These are phyloP conservation scores for Odontocerum albicorne DNA, from an alignment of 2,888 invertebrate species.

Conservation along the genomic window DNA sequence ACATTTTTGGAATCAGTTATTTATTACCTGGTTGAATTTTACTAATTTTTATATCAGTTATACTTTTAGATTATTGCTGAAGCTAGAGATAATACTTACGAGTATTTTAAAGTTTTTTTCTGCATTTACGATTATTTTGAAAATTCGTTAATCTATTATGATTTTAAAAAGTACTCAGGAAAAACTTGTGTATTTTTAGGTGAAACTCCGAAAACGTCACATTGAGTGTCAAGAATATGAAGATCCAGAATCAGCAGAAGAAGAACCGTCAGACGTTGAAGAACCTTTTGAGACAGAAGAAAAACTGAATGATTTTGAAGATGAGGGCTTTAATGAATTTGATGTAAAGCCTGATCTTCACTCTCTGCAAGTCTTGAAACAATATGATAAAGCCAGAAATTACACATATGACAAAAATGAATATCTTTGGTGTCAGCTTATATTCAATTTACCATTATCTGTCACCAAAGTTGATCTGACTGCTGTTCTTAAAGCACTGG, in stretches of 20 bases:
- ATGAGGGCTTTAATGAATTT: slow-evolving; percentile 43
- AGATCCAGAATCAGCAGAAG: slow-evolving; percentile 63
- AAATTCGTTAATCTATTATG: too few species aligned
- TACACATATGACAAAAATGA: slow-evolving; percentile 77
- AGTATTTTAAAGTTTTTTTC: too few species aligned
- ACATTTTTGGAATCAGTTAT: too few species aligned
- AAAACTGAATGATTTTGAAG: slow-evolving; percentile 41
- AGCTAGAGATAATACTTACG: too few species aligned
- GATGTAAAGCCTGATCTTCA: slow-evolving; percentile 28
- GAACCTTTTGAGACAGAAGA: slow-evolving; percentile 53
- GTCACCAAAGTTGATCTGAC: slow-evolving; percentile 74
- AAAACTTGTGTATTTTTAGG: slow-evolving; percentile 43
- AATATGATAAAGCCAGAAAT: slow-evolving; percentile 53
- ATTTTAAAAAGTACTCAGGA: too few species aligned
- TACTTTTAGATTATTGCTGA: too few species aligned
- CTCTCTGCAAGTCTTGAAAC: slow-evolving; percentile 48
- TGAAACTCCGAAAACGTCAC: slow-evolving; percentile 58
- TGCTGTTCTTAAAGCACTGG: slow-evolving; percentile 70
- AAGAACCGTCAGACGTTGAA: slow-evolving; percentile 54
- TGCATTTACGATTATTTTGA: too few species aligned
- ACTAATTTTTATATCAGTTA: too few species aligned
- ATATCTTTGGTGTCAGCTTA: slow-evolving; percentile 84
- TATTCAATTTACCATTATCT: slow-evolving; percentile 66
- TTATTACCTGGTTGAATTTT: too few species aligned
- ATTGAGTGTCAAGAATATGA: slow-evolving; percentile 68